phyloP scores from a whole-genome alignment of 1,140 invertebrate species.

The Calephelis virginiensis region DNA sequence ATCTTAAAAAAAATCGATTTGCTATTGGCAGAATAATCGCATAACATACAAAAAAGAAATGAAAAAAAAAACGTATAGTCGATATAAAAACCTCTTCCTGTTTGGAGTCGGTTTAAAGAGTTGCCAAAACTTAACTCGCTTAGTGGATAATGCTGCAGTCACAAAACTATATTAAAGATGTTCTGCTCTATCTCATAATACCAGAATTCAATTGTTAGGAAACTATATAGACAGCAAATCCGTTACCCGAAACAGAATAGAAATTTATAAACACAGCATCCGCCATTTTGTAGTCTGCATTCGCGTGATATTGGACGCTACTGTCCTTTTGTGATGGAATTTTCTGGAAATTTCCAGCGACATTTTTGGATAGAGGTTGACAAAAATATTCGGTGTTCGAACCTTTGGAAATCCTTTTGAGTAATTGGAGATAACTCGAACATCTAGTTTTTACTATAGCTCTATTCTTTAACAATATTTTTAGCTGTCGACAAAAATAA shows the following conservation, averaged over 20 bases:
- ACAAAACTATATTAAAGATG: too few species aligned
- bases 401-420: not conserved
- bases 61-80: too few species aligned
- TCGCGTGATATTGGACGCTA: conserved; percentile 10
- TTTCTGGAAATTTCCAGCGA: not conserved
- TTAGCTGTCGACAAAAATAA: not conserved
- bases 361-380: not conserved
- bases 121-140: too few species aligned
- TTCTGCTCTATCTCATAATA: too few species aligned
- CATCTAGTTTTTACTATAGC: too few species aligned
- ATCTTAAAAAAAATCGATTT: too few species aligned
- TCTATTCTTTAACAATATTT: not conserved
- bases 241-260: not conserved
- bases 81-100: too few species aligned
- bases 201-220: too few species aligned
- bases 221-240: conserved; percentile 1
- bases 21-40: too few species aligned
- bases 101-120: too few species aligned
- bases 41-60: too few species aligned
- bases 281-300: conserved; percentile 13
- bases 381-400: not conserved
- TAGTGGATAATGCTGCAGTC: too few species aligned
- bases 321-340: conserved; percentile 14
- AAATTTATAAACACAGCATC: not conserved
- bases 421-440: not conserved